Evolutionary conservation across 2,797 vertebrate genomes (phyloP).

Genomic region (Galagoides demidoff): DNA sequence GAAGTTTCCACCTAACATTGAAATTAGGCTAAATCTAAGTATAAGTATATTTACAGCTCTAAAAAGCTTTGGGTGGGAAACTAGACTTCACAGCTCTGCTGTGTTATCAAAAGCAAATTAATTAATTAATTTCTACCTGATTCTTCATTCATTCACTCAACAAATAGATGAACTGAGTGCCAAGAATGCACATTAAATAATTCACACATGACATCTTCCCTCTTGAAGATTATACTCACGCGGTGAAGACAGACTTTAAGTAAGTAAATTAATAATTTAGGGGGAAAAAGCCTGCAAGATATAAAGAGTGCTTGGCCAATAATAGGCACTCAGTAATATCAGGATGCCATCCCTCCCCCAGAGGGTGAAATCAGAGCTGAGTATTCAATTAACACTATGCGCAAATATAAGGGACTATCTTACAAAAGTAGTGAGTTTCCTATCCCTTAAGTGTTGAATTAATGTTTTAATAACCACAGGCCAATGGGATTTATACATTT

Average conservation of each 20-base stretch:
- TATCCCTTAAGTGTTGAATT: not conserved
- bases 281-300: not conserved
- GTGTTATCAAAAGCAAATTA: not conserved
- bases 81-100: not conserved
- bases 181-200: not conserved
- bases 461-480: not conserved
- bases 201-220: not conserved
- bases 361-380: not conserved
- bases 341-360: not conserved
- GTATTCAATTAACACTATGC: not conserved
- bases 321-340: not conserved
- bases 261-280: not conserved
- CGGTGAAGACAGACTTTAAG: not conserved
- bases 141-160: not conserved
- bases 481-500: not conserved
- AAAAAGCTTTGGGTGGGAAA: not conserved
- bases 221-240: not conserved
- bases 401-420: not conserved
- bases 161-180: not conserved
- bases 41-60: not conserved
- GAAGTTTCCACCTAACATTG: not conserved
- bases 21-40: not conserved
- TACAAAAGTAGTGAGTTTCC: not conserved
- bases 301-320: not conserved
- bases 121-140: not conserved